These are phyloP conservation scores for Rhamnusium bicolor DNA, from an alignment of 2,888 invertebrate species.

Conservation along the genomic window DNA sequence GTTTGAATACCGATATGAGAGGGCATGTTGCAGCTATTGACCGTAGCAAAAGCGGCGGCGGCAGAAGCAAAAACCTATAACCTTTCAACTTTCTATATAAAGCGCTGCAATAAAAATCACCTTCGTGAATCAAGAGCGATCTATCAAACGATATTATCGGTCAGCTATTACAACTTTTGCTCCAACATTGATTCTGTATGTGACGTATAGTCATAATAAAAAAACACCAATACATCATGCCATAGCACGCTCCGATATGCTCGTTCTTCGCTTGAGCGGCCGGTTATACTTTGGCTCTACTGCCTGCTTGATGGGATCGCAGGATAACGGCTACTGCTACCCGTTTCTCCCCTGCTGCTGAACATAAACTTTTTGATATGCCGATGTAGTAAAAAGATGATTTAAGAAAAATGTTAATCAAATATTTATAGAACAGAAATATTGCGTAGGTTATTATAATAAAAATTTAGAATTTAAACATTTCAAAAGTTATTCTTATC, in stretches of 20 bases:
- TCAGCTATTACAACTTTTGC: constrained; percentile 64
- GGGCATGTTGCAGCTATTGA: constrained; percentile 57
- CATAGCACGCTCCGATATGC: constrained; percentile 56
- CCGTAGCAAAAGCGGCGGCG: constrained; percentile 49
- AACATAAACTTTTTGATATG: not conserved
- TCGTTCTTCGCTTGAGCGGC: constrained; percentile 32
- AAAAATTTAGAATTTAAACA: too few species aligned
- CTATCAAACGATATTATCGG: constrained; percentile 70
- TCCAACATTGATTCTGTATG: constrained; percentile 57
- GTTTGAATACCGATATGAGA: constrained; percentile 61
- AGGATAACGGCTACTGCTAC: constrained; percentile 48
- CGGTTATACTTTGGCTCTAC: constrained; percentile 28
- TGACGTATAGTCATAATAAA: constrained; percentile 63
- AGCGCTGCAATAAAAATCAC: constrained; percentile 69
- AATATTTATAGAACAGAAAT: too few species aligned
- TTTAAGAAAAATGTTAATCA: too few species aligned
- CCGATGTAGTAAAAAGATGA: not conserved
- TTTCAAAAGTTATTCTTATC: too few species aligned
- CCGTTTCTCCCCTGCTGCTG: not conserved
- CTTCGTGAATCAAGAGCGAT: constrained; percentile 68
- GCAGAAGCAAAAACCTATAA: constrained; percentile 58
- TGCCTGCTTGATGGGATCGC: constrained; percentile 48
- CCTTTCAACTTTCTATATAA: constrained; percentile 66
- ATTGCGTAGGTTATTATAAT: too few species aligned
- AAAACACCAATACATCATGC: constrained; percentile 64